Conservation (phyloP, 2,113 vertebrate genomes). For the Tricholaema leucomelas region DNA sequence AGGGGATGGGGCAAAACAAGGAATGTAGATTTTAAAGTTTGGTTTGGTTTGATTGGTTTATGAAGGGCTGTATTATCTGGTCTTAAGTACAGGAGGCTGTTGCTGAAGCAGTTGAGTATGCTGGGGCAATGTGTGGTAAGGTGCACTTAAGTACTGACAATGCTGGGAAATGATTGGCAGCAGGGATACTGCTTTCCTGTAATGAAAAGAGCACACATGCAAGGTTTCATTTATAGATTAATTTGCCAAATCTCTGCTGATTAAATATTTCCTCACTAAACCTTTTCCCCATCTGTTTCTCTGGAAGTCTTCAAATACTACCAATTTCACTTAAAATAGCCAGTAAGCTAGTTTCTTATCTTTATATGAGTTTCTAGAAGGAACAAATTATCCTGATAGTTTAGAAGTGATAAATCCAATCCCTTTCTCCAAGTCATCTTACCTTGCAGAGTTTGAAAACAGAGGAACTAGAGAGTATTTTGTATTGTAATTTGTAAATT, state of each 20-base stretch:
- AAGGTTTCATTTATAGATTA: constrained; percentile 7
- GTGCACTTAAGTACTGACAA: background rate
- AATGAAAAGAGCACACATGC: background rate
- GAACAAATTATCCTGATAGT: background rate
- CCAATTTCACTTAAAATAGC: background rate
- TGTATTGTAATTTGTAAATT: background rate
- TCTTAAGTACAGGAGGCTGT: background rate
- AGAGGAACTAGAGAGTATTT: background rate
- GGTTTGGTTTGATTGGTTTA: background rate
- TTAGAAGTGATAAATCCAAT: background rate
- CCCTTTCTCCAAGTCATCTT: background rate
- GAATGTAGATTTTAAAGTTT: too few species aligned
- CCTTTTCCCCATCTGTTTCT: background rate
- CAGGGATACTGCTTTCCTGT: background rate
- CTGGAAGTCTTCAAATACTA: background rate
- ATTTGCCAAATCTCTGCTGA: constrained; percentile 17
- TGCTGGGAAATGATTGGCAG: background rate
- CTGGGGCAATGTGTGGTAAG: background rate
- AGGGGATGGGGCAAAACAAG: too few species aligned
- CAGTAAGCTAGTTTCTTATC: background rate
- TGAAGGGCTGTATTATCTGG: background rate
- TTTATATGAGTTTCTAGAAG: background rate
- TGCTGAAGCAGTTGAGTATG: background rate
- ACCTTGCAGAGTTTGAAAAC: background rate
- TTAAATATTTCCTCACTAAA: constrained; percentile 24